Conservation (phyloP, 2,888 invertebrate species). For the Latrodectus hesperus region DNA sequence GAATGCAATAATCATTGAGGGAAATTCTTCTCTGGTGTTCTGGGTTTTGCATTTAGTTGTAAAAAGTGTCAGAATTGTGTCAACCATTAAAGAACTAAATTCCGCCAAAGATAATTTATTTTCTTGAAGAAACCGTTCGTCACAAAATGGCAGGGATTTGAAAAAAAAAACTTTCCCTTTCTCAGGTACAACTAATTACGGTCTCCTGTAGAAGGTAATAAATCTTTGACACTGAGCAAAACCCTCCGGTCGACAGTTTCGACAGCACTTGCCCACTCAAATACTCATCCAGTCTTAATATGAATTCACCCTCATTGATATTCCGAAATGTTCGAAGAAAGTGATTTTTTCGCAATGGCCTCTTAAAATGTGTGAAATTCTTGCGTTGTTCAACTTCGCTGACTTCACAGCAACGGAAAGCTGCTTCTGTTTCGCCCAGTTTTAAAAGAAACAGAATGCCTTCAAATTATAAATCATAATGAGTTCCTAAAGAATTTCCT, state of each 20-base stretch:
- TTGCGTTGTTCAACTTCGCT: not conserved
- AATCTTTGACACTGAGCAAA: slow-evolving; percentile 69
- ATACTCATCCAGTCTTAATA: slow-evolving; percentile 67
- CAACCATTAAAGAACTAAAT: slow-evolving; percentile 57
- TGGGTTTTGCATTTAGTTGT: slow-evolving; percentile 4
- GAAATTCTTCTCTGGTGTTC: too few relatives aligned
- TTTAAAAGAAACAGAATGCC: too few relatives aligned
- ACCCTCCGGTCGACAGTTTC: slow-evolving; percentile 63
- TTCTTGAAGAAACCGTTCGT: slow-evolving; percentile 55
- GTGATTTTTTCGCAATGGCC: not conserved
- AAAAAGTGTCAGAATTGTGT: slow-evolving; percentile 54
- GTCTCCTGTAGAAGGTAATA: slow-evolving; percentile 58
- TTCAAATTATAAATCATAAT: too few relatives aligned
- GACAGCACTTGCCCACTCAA: slow-evolving; percentile 62
- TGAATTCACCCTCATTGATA: slow-evolving; percentile 68
- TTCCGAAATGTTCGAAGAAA: slow-evolving; percentile 56
- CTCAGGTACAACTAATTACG: slow-evolving; percentile 66
- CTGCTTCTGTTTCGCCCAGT: not conserved
- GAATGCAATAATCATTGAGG: too few relatives aligned
- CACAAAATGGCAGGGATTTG: slow-evolving; percentile 39
- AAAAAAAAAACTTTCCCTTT: slow-evolving; percentile 38
- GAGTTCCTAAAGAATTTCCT: too few relatives aligned
- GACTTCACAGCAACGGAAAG: not conserved
- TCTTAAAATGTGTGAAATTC: not conserved
- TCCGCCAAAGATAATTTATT: slow-evolving; percentile 59